These are phyloP conservation scores for Dipodomys ordii DNA, from an alignment of 2,113 vertebrate species.

Conservation along the genomic window DNA sequence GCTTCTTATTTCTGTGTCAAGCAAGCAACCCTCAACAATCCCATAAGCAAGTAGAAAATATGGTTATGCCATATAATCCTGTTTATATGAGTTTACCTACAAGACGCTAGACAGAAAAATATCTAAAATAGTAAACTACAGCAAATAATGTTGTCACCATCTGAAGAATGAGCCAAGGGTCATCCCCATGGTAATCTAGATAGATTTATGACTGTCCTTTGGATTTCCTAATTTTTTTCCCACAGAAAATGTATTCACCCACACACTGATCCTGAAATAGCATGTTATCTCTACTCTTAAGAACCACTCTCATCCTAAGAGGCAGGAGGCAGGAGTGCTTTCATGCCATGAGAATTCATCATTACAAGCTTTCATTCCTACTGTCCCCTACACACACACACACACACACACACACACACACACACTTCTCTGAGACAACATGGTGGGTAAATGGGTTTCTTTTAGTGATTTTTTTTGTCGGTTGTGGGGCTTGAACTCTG, in stretches of 20 bases:
- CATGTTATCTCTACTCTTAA: slow-evolving; percentile 79
- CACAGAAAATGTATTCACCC: slow-evolving; percentile 86
- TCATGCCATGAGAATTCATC: slow-evolving; percentile 68
- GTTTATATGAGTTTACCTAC: slow-evolving; percentile 45
- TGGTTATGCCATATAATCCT: not conserved
- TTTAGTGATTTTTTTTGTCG: not conserved
- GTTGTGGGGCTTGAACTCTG: too few relatives aligned
- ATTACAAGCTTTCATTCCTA: slow-evolving; percentile 29
- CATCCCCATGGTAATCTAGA: slow-evolving; percentile 88
- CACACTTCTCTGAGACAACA: slow-evolving; percentile 50
- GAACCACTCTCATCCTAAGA: slow-evolving; percentile 71
- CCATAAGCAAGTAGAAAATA: slow-evolving; percentile 33
- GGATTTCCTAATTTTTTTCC: slow-evolving; percentile 84
- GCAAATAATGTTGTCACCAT: slow-evolving; percentile 83
- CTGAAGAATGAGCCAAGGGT: slow-evolving; percentile 85
- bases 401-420: not conserved
- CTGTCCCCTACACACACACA: too few relatives aligned
- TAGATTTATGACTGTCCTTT: slow-evolving; percentile 85
- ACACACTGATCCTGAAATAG: slow-evolving; percentile 84
- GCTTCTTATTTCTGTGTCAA: slow-evolving; percentile 38
- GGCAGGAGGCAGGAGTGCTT: not conserved
- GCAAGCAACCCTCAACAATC: slow-evolving; percentile 21
- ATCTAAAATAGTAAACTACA: slow-evolving; percentile 74
- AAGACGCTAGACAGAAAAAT: slow-evolving; percentile 71
- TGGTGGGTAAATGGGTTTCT: slow-evolving; percentile 45